phyloP scores from a whole-genome alignment of 2,113 vertebrate genomes.

The Oncorhynchus mykiss region DNA sequence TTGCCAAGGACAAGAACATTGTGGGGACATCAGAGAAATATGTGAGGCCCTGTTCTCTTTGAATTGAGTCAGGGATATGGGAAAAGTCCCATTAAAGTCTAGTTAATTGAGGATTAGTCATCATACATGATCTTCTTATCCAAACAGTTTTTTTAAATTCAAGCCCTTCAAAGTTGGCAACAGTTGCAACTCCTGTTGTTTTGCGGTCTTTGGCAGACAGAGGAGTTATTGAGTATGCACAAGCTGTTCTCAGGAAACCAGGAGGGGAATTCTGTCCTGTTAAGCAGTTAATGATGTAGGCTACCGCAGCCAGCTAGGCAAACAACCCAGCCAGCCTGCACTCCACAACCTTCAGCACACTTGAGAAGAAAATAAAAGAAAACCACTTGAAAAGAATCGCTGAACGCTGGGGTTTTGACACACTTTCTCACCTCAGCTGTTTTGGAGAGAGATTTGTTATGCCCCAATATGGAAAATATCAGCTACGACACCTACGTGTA shows the following conservation, averaged over 20 bases:
- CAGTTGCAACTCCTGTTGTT: not conserved
- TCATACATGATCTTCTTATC: not conserved
- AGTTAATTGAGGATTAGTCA: slow-evolving; percentile 35
- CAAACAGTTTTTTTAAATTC: not conserved
- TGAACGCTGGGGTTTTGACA: slow-evolving; percentile 33
- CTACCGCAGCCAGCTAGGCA: slow-evolving; percentile 16
- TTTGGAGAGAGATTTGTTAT: slow-evolving; percentile 53
- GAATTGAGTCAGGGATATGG: slow-evolving; percentile 14
- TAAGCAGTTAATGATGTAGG: slow-evolving; percentile 38
- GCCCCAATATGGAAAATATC: slow-evolving; percentile 45
- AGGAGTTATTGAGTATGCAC: not conserved
- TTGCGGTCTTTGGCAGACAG: slow-evolving; percentile 15
- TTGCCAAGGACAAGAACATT: slow-evolving; percentile 32
- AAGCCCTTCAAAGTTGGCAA: not conserved
- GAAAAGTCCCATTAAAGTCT: slow-evolving; percentile 43
- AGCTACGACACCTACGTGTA: slow-evolving; percentile 35
- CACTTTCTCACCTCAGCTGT: slow-evolving; percentile 50
- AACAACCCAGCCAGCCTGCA: slow-evolving; percentile 23
- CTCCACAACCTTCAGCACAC: slow-evolving; percentile 9
- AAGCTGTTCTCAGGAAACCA: not conserved
- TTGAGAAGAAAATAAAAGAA: slow-evolving; percentile 25
- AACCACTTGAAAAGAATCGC: slow-evolving; percentile 52
- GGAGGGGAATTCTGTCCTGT: slow-evolving; percentile 38
- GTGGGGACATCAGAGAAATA: slow-evolving; percentile 48
- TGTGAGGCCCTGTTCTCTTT: slow-evolving; percentile 27